A percentile compares a stretch with the other conserved stretches of the same genome.
Evolutionary conservation across 2,797 vertebrate genomes (phyloP).

Genomic region (Neosilurus hyrtlii): DNA sequence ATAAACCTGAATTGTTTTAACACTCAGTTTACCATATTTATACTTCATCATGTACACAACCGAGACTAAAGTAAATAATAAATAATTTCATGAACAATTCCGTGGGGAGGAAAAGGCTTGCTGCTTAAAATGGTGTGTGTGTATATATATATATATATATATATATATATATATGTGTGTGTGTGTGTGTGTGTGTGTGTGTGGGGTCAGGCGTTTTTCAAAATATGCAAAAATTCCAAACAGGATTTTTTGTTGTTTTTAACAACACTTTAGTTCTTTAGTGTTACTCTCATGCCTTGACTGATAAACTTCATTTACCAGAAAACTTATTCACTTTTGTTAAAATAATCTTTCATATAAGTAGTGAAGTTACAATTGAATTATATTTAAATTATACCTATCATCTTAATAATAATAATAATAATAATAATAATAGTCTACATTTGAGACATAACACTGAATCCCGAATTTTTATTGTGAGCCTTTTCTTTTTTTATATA

Average conservation of each 20-base stretch:
- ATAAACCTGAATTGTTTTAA: background rate
- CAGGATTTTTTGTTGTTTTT: no score
- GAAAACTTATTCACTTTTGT: background rate
- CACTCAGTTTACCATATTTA: background rate
- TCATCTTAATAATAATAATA: no score
- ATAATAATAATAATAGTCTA: background rate
- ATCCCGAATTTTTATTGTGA: slow-evolving; percentile 54
- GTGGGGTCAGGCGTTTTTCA: no score
- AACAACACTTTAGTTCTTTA: no score
- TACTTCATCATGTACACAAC: background rate
- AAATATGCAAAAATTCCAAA: no score
- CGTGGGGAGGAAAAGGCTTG: background rate
- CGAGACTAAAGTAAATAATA: background rate
- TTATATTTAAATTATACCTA: no score
- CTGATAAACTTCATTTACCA: background rate
- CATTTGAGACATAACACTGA: slow-evolving; percentile 32
- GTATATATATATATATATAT: no score
- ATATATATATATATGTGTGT: no score
- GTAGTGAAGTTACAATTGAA: no score
- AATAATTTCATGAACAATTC: background rate
- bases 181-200: no score
- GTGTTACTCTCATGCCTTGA: no score
- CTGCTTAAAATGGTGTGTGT: background rate
- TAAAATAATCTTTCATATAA: background rate
- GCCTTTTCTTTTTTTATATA: slow-evolving; percentile 35